Evolutionary conservation across 2,113 vertebrate genomes (phyloP).

Genomic region (Narcine bancroftii): DNA sequence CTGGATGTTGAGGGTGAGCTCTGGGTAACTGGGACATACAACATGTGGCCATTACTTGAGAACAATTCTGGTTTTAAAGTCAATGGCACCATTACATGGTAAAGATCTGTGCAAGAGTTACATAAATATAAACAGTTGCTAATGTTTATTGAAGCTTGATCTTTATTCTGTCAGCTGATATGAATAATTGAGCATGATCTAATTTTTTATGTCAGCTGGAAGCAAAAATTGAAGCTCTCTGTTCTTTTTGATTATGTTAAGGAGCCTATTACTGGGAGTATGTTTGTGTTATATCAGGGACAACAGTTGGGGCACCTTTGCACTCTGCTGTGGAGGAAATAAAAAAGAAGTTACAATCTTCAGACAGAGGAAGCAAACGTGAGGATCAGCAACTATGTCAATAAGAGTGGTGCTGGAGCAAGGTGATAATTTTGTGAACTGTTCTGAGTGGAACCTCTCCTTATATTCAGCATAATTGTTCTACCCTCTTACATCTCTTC

Average conservation of each 20-base stretch:
- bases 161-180: constrained; percentile 21
- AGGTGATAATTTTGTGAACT: background rate
- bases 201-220: constrained; percentile 19
- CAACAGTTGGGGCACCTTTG: background rate
- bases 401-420: background rate
- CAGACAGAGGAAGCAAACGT: too few species aligned
- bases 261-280: background rate
- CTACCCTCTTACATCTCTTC: too few species aligned
- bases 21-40: background rate
- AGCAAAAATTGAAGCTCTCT: background rate
- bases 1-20: background rate
- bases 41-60: background rate
- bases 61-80: background rate
- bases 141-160: constrained; percentile 18
- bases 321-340: background rate
- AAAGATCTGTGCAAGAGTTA: background rate
- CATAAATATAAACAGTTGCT: constrained; percentile 11
- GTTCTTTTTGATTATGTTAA: background rate
- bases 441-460: background rate
- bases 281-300: background rate
- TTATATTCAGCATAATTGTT: background rate
- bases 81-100: background rate
- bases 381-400: too few species aligned
- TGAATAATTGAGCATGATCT: constrained; percentile 28
- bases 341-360: background rate